A percentile compares a stretch with the other conserved stretches of the same genome.
These are phyloP conservation scores for Notarius quadriscutis DNA, from an alignment of 2,113 vertebrate genomes.

Conservation along the genomic window DNA sequence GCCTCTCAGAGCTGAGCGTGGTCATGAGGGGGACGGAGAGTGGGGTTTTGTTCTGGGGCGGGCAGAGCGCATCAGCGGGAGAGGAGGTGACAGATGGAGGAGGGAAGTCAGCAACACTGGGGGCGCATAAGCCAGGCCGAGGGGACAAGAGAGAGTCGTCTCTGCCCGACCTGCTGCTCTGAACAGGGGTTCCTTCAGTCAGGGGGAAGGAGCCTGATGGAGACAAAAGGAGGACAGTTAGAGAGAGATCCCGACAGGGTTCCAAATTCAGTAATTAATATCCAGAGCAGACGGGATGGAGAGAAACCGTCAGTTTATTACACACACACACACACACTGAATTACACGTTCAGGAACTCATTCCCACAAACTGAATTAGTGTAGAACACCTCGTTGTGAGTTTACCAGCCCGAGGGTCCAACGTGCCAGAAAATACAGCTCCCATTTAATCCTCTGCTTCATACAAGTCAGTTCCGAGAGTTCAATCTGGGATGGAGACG, in stretches of 20 bases:
- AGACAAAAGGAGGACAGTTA: neutral
- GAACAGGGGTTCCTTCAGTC: slow-evolving; percentile 77
- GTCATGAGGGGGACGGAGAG: slow-evolving; percentile 75
- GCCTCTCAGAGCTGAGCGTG: slow-evolving; percentile 79
- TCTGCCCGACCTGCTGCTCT: slow-evolving; percentile 66
- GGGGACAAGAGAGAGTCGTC: slow-evolving; percentile 72
- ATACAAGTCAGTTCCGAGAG: neutral
- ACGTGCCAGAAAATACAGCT: neutral
- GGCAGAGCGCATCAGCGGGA: slow-evolving; percentile 54
- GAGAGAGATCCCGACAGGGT: neutral
- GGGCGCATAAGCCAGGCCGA: slow-evolving; percentile 79
- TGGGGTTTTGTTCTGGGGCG: slow-evolving; percentile 62
- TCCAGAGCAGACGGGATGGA: neutral
- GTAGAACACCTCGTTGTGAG: too few species aligned
- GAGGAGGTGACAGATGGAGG: slow-evolving; percentile 79
- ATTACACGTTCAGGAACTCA: too few species aligned
- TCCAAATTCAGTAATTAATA: neutral
- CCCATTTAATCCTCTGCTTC: too few species aligned
- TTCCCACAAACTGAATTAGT: too few species aligned
- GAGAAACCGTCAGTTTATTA: neutral
- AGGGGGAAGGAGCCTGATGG: slow-evolving; percentile 37
- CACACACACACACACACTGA: neutral
- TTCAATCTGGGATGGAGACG: neutral
- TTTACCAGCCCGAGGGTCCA: too few species aligned
- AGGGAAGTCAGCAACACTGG: slow-evolving; percentile 81